Evolutionary conservation across 2,113 vertebrate species (phyloP).

Genomic region (Raja brachyura): DNA sequence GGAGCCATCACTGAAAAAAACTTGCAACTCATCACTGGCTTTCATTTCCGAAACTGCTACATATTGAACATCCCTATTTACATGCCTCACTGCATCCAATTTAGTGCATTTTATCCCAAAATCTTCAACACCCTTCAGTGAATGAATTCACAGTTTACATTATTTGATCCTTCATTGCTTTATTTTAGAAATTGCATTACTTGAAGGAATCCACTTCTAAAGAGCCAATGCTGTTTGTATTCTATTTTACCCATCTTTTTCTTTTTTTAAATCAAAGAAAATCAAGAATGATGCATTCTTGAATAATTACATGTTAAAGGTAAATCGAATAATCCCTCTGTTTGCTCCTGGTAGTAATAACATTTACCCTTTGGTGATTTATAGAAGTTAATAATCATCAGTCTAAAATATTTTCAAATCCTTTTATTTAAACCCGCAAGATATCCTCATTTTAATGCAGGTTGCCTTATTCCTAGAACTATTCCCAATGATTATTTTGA

Average conservation of each 20-base stretch:
- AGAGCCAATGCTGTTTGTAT: background rate
- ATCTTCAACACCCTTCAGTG: background rate
- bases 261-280: background rate
- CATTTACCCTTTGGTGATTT: background rate
- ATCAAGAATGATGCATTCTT: too few relatives aligned
- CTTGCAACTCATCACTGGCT: background rate
- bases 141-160: background rate
- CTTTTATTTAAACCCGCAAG: background rate
- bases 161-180: background rate
- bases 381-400: background rate
- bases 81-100: background rate
- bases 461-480: background rate
- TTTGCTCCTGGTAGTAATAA: background rate
- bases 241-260: background rate
- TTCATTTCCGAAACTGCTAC: background rate
- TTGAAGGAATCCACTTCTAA: background rate
- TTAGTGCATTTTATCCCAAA: background rate
- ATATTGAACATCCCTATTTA: background rate
- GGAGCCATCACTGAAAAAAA: background rate
- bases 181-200: background rate
- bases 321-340: background rate
- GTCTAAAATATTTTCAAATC: background rate
- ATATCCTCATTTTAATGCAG: background rate
- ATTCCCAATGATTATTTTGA: background rate
- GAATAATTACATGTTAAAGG: background rate